phyloP scores from a whole-genome alignment of 1,140 invertebrate species.

The Saccostrea cuccullata region DNA sequence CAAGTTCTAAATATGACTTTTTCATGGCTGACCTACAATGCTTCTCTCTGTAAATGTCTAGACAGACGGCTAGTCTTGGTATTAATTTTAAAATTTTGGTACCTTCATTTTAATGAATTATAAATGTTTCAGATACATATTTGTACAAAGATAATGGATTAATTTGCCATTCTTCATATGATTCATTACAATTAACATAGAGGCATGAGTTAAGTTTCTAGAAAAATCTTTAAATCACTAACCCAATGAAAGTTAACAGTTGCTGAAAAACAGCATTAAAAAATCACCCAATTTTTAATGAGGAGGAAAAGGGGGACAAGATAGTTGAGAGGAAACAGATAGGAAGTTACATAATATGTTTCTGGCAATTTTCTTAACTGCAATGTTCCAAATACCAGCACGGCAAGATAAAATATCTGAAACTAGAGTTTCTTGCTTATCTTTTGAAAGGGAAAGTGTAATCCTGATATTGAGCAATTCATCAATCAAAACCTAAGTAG shows the following conservation, averaged over 20 bases:
- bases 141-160: neutral
- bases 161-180: neutral
- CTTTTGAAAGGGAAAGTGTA: constrained; percentile 2
- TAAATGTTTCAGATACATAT: neutral
- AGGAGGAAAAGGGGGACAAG: neutral
- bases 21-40: neutral
- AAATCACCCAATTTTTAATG: neutral
- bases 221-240: neutral
- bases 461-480: neutral
- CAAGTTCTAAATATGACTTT: neutral
- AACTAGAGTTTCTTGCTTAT: neutral
- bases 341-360: constrained; percentile 17
- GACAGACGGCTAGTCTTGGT: neutral
- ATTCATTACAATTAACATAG: neutral
- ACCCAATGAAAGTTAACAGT: neutral
- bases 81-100: neutral
- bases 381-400: neutral
- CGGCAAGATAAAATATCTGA: constrained; percentile 26
- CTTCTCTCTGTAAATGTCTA: neutral
- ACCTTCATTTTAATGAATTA: constrained; percentile 7
- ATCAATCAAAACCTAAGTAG: constrained; percentile 9
- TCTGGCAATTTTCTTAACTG: neutral
- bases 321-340: neutral
- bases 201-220: too few relatives aligned
- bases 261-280: neutral